Percentiles rank a stretch among this genome's conserved stretches.
Conservation (phyloP, 2,797 vertebrate species). For the Falco cherrug region DNA sequence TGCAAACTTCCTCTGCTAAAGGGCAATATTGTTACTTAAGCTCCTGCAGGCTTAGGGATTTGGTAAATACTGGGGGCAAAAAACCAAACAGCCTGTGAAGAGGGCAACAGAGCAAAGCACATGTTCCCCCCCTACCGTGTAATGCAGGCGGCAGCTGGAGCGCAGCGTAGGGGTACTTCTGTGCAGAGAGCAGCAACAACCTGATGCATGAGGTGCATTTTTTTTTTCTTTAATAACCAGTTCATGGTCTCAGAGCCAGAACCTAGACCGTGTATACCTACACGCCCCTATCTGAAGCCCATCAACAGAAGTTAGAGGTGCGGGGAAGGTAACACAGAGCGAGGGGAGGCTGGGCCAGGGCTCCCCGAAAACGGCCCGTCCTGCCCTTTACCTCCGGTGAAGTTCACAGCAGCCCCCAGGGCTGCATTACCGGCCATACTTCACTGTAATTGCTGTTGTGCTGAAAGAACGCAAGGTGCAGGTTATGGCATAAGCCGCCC, state of each 20-base stretch:
- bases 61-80: background rate
- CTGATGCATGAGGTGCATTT: no score
- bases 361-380: background rate
- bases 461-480: background rate
- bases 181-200: background rate
- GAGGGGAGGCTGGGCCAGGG: background rate
- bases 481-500: background rate
- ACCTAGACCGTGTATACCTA: no score
- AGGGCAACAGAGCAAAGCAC: background rate
- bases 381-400: background rate
- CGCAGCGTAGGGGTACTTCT: rapidly evolving
- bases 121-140: rapidly evolving
- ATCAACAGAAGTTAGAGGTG: background rate
- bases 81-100: background rate
- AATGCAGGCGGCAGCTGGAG: background rate
- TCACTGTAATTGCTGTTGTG: background rate
- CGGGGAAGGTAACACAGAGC: background rate
- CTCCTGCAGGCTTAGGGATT: background rate
- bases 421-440: background rate
- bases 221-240: rapidly evolving
- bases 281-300: background rate
- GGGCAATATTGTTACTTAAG: background rate
- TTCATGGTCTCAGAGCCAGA: background rate
- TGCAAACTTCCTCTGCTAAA: background rate
- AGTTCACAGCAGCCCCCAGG: background rate